Evolutionary conservation across 92 coral and sea anemone genomes (phyloP).

Genomic region (Ricordea florida): DNA sequence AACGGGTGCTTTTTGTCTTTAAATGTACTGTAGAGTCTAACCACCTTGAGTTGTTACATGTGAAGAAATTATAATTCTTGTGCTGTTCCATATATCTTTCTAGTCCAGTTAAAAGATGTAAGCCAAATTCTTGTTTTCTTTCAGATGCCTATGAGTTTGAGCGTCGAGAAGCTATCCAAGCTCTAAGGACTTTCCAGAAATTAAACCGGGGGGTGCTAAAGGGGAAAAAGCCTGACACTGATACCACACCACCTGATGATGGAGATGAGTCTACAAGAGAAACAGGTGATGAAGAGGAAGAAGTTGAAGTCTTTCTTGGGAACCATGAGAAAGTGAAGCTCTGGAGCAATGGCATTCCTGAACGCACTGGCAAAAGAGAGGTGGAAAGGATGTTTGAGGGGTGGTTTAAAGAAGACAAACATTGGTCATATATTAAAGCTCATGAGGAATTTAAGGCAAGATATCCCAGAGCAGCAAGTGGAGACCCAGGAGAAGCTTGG

Average conservation of each 20-base stretch:
- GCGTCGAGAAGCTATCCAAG: conserved; percentile 34
- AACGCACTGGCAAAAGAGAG: background rate
- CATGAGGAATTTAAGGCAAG: background rate
- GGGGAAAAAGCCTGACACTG: background rate
- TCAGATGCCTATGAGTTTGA: conserved; percentile 24
- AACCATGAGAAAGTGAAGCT: background rate
- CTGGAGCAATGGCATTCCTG: conserved; percentile 8
- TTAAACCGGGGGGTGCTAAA: background rate
- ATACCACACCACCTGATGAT: background rate
- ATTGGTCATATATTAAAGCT: background rate
- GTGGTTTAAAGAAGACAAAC: background rate
- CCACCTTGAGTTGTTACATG: too few relatives aligned
- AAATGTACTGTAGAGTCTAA: too few relatives aligned
- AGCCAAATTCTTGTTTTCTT: background rate
- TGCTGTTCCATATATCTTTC: too few relatives aligned
- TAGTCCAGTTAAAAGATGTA: background rate
- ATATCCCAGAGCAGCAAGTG: conserved; percentile 7
- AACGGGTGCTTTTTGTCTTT: too few relatives aligned
- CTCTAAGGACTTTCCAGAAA: conserved; percentile 1
- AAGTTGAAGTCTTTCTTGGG: background rate
- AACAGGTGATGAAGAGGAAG: background rate
- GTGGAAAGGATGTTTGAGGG: background rate
- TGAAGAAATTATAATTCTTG: too few relatives aligned
- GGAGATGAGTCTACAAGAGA: background rate
- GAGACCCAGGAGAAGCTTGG: conserved; percentile 1